These are phyloP conservation scores for Macrosteles quadrilineatus DNA, from an alignment of 1,140 invertebrate species.

Conservation along the genomic window DNA sequence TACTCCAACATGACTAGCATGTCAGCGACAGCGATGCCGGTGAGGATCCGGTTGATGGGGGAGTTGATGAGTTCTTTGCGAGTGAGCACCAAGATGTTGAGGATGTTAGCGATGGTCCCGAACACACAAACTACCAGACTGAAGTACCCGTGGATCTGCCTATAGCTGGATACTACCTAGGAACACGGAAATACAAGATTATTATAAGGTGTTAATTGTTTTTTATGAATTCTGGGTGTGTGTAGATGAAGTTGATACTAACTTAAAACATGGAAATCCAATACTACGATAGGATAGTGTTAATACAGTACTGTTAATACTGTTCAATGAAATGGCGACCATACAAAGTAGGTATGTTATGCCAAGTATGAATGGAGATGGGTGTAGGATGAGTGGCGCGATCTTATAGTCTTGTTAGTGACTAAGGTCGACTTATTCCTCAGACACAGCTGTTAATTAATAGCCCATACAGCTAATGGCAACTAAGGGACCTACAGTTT, in stretches of 20 bases:
- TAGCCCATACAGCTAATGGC: too few relatives aligned
- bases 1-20: constrained; percentile 88
- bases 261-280: not conserved
- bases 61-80: constrained; percentile 76
- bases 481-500: too few relatives aligned
- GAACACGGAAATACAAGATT: not conserved
- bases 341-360: too few relatives aligned
- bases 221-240: not conserved
- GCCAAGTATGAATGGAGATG: too few relatives aligned
- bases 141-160: constrained; percentile 60
- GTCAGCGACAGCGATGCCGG: constrained; percentile 78
- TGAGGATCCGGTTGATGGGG: constrained; percentile 82
- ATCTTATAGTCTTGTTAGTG: too few relatives aligned
- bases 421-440: too few relatives aligned
- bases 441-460: too few relatives aligned
- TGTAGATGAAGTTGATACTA: not conserved
- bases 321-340: too few relatives aligned
- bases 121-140: constrained; percentile 78
- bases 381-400: too few relatives aligned
- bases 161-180: constrained; percentile 18
- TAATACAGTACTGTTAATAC: too few relatives aligned
- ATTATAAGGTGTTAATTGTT: not conserved
- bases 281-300: not conserved
- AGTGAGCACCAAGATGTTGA: constrained; percentile 88
- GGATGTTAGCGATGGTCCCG: constrained; percentile 84